phyloP scores from a whole-genome alignment of 2,888 invertebrate genomes.

The Dryocosmus kuriphilus region DNA sequence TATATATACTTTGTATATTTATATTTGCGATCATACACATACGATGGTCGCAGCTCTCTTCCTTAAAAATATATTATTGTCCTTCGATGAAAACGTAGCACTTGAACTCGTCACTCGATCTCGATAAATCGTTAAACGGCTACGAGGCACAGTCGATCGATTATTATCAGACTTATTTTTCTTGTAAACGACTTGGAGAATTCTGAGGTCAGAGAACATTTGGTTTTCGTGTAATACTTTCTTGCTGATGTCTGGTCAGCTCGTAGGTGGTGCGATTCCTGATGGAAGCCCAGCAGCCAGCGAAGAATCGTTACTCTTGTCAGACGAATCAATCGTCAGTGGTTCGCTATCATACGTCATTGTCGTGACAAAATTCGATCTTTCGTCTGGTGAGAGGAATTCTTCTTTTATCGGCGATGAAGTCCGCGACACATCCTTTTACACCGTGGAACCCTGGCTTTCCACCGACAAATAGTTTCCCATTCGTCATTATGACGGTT shows the following conservation, averaged over 20 bases:
- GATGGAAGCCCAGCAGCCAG: constrained; percentile 35
- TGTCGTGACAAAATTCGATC: constrained; percentile 75
- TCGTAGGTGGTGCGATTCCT: constrained; percentile 28
- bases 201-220: constrained; percentile 40
- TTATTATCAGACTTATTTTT: constrained; percentile 36
- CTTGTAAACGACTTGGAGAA: constrained; percentile 36
- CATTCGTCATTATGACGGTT: constrained; percentile 72
- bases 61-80: constrained; percentile 78
- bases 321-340: constrained; percentile 22
- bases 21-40: constrained; percentile 52
- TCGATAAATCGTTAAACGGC: constrained; percentile 35
- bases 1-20: constrained; percentile 54
- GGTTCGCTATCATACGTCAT: constrained; percentile 73
- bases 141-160: constrained; percentile 40
- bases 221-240: constrained; percentile 45
- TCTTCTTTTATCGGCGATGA: constrained; percentile 73
- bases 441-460: constrained; percentile 74
- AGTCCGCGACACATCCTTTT: constrained; percentile 73
- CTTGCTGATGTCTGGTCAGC: constrained; percentile 47
- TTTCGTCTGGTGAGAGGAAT: constrained; percentile 72
- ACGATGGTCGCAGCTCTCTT: constrained; percentile 40
- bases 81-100: constrained; percentile 76
- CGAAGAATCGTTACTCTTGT: constrained; percentile 34
- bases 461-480: constrained; percentile 75
- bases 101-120: constrained; percentile 64